Evolutionary conservation across 2,888 invertebrate genomes (phyloP).

Genomic region (Acrocyrtus sp.): DNA sequence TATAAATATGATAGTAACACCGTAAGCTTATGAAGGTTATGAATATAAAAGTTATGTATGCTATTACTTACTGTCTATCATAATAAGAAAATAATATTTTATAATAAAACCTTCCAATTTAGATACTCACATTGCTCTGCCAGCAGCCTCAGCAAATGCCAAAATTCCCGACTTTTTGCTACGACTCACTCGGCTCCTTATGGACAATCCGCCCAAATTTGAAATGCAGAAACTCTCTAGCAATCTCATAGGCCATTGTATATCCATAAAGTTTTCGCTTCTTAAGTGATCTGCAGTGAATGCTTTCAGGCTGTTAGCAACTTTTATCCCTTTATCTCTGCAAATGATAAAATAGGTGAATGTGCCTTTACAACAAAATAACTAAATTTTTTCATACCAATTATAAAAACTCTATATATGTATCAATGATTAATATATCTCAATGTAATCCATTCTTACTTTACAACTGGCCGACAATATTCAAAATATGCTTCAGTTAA

Average conservation of each 20-base stretch:
- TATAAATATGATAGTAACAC: too few relatives aligned
- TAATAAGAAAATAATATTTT: too few relatives aligned
- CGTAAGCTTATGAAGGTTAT: too few relatives aligned
- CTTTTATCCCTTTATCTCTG: constrained; percentile 60
- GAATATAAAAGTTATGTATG: too few relatives aligned
- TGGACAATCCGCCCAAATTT: constrained; percentile 53
- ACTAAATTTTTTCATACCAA: too few relatives aligned
- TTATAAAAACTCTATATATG: too few relatives aligned
- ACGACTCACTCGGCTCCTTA: constrained; percentile 52
- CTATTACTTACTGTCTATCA: not conserved
- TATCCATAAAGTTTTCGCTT: constrained; percentile 52
- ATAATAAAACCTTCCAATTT: not conserved
- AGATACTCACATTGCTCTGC: constrained; percentile 54
- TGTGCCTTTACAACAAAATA: too few relatives aligned
- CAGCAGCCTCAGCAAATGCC: constrained; percentile 60
- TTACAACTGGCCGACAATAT: constrained; percentile 48
- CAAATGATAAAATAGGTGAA: too few relatives aligned
- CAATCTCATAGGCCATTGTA: constrained; percentile 56
- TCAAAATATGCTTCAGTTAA: constrained; percentile 53
- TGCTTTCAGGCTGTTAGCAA: constrained; percentile 58
- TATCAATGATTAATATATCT: too few relatives aligned
- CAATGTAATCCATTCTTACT: too few relatives aligned
- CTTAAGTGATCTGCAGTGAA: constrained; percentile 58
- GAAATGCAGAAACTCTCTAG: constrained; percentile 61
- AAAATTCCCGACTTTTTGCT: constrained; percentile 51